Base-by-base conservation (phyloP, 2,888 invertebrate genomes). In the Ornithoptera alexandrae region DNA sequence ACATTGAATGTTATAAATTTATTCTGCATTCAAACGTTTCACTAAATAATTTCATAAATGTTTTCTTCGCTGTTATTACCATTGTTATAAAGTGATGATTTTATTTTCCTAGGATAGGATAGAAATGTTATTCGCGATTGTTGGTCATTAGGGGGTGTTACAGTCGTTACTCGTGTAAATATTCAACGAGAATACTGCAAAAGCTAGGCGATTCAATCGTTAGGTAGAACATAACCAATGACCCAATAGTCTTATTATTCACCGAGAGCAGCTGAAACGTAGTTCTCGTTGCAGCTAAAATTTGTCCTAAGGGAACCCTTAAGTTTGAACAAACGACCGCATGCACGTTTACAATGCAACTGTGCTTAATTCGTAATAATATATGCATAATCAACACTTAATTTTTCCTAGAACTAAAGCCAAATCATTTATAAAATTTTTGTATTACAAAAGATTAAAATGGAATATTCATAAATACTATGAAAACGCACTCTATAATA, bases 181-280 rank as follows among this genome's bases (percentile, higher is more conserved):
- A 89, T 89, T 88, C 88, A 87, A 84, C 81, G 81, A 76, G 78
- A 82, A 77, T 80, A 80, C 84, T 83, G 82, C 71, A 72, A 69
- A 72, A 73, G 80, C 76, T 89, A 87, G 87, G 86, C 88, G 88
- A 87, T 89, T 87, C 88, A 88, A 89, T 89, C 82, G 82, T 80
- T 77, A 77, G 75, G 77, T 76, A 77, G 82, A 80, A 81, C 81
- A 79, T 81, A 84, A 84, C 82, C 86, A 86, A 86, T 87, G 88
- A 86, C 85, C 82, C 81, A 80, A 77, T 75, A 75, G 74, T 71
- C 75, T 76, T 74, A 75, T 76, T 75, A 76, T 75, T 76, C 70
- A 72, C 74, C 71, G 73, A 46, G 61, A 74, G 67, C 68, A 73
- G 73, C 74, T 76, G 76, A 75, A 74, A 74, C 75, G 70, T 46